phyloP scores from a whole-genome alignment of 2,888 invertebrate genomes.

The Lycaena phlaeas region DNA sequence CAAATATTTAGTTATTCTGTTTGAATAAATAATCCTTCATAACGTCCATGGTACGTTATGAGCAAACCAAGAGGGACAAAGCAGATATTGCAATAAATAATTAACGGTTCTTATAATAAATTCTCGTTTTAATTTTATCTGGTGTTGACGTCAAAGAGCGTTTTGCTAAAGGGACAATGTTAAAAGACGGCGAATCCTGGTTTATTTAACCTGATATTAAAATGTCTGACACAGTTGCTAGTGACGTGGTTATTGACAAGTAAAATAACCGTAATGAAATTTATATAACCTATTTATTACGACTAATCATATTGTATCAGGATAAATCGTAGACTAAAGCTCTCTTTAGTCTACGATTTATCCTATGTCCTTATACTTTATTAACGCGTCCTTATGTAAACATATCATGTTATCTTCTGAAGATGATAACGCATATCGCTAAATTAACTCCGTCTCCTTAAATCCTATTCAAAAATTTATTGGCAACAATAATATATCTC shows the following conservation, averaged over 20 bases:
- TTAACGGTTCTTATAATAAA: conserved; percentile 63
- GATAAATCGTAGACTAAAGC: no score
- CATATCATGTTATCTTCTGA: no score
- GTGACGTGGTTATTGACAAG: background rate
- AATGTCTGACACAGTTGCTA: conserved; percentile 1
- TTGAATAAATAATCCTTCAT: conserved; percentile 1
- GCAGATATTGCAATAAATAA: conserved; percentile 55
- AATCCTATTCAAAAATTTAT: no score
- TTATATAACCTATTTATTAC: no score
- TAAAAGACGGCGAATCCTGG: conserved; percentile 1
- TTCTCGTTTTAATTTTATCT: conserved; percentile 67
- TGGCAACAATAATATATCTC: no score
- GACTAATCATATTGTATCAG: no score
- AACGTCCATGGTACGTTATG: background rate
- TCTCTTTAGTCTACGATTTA: no score
- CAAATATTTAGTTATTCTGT: conserved; percentile 9
- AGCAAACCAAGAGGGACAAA: conserved; percentile 10
- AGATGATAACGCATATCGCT: no score
- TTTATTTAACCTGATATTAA: conserved; percentile 7
- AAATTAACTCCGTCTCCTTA: no score
- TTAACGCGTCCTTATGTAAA: no score
- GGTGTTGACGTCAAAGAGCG: conserved; percentile 35
- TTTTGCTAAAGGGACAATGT: conserved; percentile 6
- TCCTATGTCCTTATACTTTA: no score
- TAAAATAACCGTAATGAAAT: no score